Base-by-base conservation (phyloP, 2,888 invertebrate genomes). In the Cerastis rubricosa region DNA sequence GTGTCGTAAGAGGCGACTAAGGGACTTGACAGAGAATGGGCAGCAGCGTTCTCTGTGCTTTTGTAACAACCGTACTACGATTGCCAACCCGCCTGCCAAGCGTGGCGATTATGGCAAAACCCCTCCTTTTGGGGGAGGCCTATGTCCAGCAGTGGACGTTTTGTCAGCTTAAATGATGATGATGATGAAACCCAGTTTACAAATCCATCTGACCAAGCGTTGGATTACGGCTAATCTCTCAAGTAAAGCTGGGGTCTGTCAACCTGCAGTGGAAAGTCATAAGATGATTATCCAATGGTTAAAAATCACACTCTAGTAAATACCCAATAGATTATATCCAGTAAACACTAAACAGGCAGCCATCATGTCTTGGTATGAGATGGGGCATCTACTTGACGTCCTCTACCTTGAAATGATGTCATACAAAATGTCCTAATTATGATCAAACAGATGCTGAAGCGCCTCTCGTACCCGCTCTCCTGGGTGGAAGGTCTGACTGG, bases 401-500 rank as follows among this genome's bases (percentile, higher is more conserved):
- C 14, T 25, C 25, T 25, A 14, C 25, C 25, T 12, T 57, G 25
- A 14, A 14, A 14, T 57, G 14, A 57, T 25, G 8, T 57, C 22
- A 12, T 63, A 63, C 7, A 63, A 40, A 40, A 63, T 63, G 40
- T 63, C 63, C 6, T 63, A 63, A n/a, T n/a, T n/a, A n/a, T n/a
- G n/a, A n/a, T n/a, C n/a, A n/a, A n/a, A 51, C 72, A 99, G 98
- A 99, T 99, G 98, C 96, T 99, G 89, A 99, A 99, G 95, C 97
- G 99, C 89, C 97, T 99, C 80, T 99, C 99, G 0, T 99, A 99
- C 96, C 99, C 99, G 25, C 95, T 99, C 73, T 98, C 99, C 4
- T 99, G 99, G 99, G 98, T 99, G 97, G 99, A 99, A 93, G 98
- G 99, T 3, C 96, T 98, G 63, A 98, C 98, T 0, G 98, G 98